Percentiles rank a stretch among this genome's conserved stretches.
phyloP scores from a whole-genome alignment of 2,888 invertebrate genomes.

The Mesoligia furuncula region DNA sequence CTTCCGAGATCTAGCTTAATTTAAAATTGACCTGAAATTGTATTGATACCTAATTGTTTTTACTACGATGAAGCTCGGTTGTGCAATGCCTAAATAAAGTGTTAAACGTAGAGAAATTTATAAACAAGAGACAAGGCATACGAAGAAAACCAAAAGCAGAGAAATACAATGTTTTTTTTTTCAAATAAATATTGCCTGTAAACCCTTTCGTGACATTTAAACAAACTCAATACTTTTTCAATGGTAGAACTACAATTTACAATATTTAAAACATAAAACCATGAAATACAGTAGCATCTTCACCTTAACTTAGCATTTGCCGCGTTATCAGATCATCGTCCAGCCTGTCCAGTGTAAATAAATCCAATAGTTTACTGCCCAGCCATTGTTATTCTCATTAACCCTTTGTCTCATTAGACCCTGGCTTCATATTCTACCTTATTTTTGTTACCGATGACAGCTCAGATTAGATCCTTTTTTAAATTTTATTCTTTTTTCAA shows the following conservation, averaged over 20 bases:
- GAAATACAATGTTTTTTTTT: too few species aligned
- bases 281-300: conserved; percentile 53
- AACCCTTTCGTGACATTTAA: background rate
- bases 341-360: conserved; percentile 84
- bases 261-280: conserved; percentile 1
- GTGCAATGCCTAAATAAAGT: background rate
- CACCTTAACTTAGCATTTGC: conserved; percentile 82
- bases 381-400: conserved; percentile 89
- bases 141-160: background rate
- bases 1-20: background rate
- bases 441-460: conserved; percentile 86
- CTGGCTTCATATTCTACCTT: conserved; percentile 85
- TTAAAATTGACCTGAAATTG: background rate
- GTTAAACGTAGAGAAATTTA: background rate
- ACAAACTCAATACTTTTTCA: background rate
- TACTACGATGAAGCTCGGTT: background rate
- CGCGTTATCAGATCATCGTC: conserved; percentile 86
- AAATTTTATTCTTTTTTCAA: conserved; percentile 63
- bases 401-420: conserved; percentile 90
- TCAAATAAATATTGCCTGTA: background rate
- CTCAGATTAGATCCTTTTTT: conserved; percentile 83
- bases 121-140: background rate
- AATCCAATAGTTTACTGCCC: conserved; percentile 88
- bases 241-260: too few species aligned
- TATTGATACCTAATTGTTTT: background rate